These are phyloP conservation scores for Gerris lacustris DNA, from an alignment of 2,888 invertebrate genomes.

Conservation along the genomic window DNA sequence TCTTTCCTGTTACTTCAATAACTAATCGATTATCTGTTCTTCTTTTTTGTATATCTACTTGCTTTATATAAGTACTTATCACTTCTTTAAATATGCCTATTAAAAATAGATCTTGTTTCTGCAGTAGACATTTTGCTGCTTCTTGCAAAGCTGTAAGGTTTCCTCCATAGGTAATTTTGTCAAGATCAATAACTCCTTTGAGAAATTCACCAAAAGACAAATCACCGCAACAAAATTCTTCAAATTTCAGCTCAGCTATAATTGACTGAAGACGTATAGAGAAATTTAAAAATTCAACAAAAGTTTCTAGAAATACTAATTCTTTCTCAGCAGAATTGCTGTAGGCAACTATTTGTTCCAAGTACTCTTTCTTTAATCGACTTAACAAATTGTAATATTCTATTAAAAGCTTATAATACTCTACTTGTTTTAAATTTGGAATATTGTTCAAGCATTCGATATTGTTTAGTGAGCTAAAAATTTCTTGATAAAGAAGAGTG, in stretches of 20 bases:
- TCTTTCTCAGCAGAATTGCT: slow-evolving; percentile 6
- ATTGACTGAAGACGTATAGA: background rate
- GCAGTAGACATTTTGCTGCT: background rate
- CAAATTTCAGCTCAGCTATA: background rate
- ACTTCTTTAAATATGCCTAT: slow-evolving; percentile 7
- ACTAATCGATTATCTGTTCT: slow-evolving; percentile 23
- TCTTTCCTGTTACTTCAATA: slow-evolving; percentile 26
- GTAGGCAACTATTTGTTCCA: background rate
- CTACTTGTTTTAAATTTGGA: background rate
- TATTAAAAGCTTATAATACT: background rate
- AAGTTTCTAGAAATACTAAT: background rate
- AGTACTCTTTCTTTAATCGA: background rate
- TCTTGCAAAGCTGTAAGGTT: background rate
- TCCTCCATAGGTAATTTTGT: background rate
- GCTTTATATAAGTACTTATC: slow-evolving; percentile 20
- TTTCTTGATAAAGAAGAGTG: no score
- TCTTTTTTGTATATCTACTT: slow-evolving; percentile 19
- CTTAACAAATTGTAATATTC: background rate
- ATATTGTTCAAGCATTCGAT: no score
- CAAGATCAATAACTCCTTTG: background rate
- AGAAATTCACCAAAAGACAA: slow-evolving; percentile 2
- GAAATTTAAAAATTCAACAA: background rate
- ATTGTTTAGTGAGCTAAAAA: no score
- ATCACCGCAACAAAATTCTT: background rate
- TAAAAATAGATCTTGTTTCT: slow-evolving; percentile 1